Conservation (phyloP, 2,888 invertebrate species). For the Linhomoeus sp. region DNA sequence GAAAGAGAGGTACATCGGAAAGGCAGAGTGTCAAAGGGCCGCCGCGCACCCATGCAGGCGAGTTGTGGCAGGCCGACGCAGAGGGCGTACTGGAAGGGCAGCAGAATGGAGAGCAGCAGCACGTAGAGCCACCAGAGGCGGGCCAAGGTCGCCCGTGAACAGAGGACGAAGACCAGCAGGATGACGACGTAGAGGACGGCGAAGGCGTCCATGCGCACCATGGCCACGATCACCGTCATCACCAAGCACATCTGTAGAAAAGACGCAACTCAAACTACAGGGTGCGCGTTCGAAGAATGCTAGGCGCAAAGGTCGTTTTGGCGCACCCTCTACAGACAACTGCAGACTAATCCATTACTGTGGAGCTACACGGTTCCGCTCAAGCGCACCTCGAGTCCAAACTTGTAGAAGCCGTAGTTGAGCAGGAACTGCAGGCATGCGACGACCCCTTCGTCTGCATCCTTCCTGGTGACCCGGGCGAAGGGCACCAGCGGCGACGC, state of each 20-base stretch:
- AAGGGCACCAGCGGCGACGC: constrained; percentile 37
- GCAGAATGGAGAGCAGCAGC: constrained; percentile 50
- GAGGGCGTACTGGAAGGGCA: constrained; percentile 68
- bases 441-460: constrained; percentile 60
- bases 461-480: constrained; percentile 50
- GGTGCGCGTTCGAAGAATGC: background rate
- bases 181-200: constrained; percentile 31
- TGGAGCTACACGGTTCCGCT: too few relatives aligned
- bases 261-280: too few relatives aligned
- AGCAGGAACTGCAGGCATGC: constrained; percentile 63
- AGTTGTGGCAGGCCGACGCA: constrained; percentile 71
- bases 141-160: constrained; percentile 40
- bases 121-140: constrained; percentile 64
- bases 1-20: background rate
- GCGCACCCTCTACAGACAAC: too few relatives aligned
- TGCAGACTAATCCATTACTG: too few relatives aligned
- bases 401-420: constrained; percentile 90
- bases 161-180: constrained; percentile 54
- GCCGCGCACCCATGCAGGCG: constrained; percentile 52
- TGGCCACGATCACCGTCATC: constrained; percentile 62
- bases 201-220: constrained; percentile 44
- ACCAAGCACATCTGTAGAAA: constrained; percentile 59
- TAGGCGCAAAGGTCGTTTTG: too few relatives aligned
- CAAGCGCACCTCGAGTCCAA: constrained; percentile 82
- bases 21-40: background rate